Base-by-base conservation (phyloP, 2,113 vertebrate species). In the Leptobrachium leishanense region DNA sequence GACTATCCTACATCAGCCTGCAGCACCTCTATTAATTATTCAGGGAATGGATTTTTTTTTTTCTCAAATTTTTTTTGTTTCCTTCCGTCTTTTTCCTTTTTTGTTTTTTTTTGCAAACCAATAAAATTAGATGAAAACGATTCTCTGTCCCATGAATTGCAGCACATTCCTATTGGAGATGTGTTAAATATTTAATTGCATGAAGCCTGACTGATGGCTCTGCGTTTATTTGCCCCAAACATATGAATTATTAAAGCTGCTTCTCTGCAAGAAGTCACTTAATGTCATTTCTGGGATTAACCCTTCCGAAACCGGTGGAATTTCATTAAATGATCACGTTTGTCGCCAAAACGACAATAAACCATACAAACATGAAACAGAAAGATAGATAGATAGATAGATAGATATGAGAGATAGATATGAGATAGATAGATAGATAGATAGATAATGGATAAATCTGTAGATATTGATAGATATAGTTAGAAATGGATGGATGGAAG, bases 151-250 rank as follows among this genome's bases (percentile, higher is more conserved):
- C 46, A 31, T 66, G 41, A 42, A 1, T 41, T 2, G 70, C 46
- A 41, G 12, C 20, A 6, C 31, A 46, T 42, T 57, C 53, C 40
- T 11, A 40, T 2, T 54, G 41, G 2, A 10, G 40, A 54, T 66
- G 55, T 2, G 9, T 9, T 43, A 41, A n/a, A 78, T 50, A 20
- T 64, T 62, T 64, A 65, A 71, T 53, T 53, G 57, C 59, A 78
- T 78, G 39, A 78, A 78, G 64, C 72, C 71, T 78, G 53, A n/a
- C 70, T 78, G 43, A 77, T 11, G 8, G 43, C 31, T 31, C 76
- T 64, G 57, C 76, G 53, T 68, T 50, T 70, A 70, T 53, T 70
- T 70, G 53, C 65, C 20, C 20, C 43, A 64, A 50, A 55, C 40
- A 42, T 67, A 55, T 76, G 6, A 76, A 76, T 76, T 68, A 76